phyloP scores from a whole-genome alignment of 2,797 vertebrate genomes.

The Pipistrellus pygmaeus region DNA sequence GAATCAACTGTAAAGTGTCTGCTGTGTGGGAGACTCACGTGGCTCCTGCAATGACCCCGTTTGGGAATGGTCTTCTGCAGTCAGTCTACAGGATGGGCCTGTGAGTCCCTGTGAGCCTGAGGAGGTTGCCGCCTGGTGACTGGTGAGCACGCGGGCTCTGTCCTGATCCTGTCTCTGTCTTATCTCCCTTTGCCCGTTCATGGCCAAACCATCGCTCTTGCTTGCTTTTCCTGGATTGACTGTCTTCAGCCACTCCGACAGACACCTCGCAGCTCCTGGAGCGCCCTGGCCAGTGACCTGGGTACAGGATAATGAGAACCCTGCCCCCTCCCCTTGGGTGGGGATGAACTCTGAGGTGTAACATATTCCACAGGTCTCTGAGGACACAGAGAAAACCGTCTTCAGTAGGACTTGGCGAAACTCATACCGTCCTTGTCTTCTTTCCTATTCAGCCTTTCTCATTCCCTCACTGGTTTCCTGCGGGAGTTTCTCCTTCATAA shows the following conservation, averaged over 20 bases:
- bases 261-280: background rate
- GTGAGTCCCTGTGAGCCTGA: background rate
- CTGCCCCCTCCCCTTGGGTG: background rate
- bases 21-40: background rate
- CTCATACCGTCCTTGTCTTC: background rate
- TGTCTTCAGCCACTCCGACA: background rate
- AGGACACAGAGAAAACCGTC: background rate
- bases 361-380: background rate
- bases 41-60: background rate
- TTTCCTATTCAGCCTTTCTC: background rate
- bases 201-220: rapidly evolving
- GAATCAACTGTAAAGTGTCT: background rate
- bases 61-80: background rate
- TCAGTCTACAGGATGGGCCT: rapidly evolving
- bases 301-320: background rate
- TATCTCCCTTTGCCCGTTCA: background rate
- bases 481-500: background rate
- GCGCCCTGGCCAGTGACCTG: background rate
- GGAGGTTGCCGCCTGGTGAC: no score
- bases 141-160: background rate
- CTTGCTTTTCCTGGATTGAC: background rate
- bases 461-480: background rate
- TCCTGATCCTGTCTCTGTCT: background rate
- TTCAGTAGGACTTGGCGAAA: background rate
- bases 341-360: background rate